These are phyloP conservation scores for Nasonia vitripennis DNA, from an alignment of 1,140 invertebrate species.

Conservation along the genomic window DNA sequence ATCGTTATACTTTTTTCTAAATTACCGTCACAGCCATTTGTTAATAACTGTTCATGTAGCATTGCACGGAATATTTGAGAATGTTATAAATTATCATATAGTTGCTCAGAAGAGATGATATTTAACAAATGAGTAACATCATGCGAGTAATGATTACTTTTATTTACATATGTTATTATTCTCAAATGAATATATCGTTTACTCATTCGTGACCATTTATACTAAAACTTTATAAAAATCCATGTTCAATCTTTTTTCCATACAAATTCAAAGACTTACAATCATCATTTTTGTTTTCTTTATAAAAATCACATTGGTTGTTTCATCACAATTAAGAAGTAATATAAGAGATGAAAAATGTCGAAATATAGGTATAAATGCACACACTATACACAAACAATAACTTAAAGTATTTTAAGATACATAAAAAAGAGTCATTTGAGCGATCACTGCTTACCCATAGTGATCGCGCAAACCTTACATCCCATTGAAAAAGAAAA, in stretches of 20 bases:
- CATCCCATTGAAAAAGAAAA: not conserved
- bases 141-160: slow-evolving; percentile 18
- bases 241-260: not conserved
- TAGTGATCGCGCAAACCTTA: not conserved
- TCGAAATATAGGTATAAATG: slow-evolving; percentile 12
- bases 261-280: slow-evolving; percentile 8
- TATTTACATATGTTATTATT: slow-evolving; percentile 28
- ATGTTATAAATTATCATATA: not conserved
- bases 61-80: not conserved
- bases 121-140: slow-evolving; percentile 11
- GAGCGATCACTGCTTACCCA: not conserved
- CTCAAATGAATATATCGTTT: slow-evolving; percentile 15
- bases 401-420: slow-evolving; percentile 10
- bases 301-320: slow-evolving; percentile 15
- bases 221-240: not conserved
- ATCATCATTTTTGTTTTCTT: not conserved
- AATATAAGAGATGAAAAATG: slow-evolving; percentile 15
- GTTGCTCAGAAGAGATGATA: not conserved
- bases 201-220: slow-evolving; percentile 1
- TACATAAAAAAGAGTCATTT: not conserved
- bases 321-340: not conserved
- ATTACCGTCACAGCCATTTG: slow-evolving; percentile 28
- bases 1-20: not conserved
- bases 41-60: slow-evolving; percentile 21
- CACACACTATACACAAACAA: slow-evolving; percentile 34